Evolutionary conservation across 1,140 invertebrate genomes (phyloP).

Genomic region (Zaprionus taronus): DNA sequence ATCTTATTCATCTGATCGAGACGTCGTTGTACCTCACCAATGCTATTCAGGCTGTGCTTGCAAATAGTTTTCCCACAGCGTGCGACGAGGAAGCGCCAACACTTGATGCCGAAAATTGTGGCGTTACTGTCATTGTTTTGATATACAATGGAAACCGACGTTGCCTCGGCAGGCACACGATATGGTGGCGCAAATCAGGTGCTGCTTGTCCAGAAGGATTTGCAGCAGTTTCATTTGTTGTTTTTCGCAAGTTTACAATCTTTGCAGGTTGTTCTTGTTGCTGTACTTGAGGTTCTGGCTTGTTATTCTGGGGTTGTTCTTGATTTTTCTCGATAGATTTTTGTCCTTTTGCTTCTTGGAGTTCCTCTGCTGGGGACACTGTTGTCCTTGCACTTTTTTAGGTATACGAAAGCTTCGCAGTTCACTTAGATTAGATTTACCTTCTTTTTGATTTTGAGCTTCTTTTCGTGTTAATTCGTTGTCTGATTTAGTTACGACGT

Average conservation of each 20-base stretch:
- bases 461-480: neutral
- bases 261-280: neutral
- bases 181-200: conserved; percentile 44
- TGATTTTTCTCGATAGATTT: neutral
- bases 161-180: neutral
- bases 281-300: neutral
- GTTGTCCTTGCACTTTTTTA: neutral
- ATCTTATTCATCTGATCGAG: conserved; percentile 15
- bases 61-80: conserved; percentile 28
- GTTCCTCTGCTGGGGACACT: neutral
- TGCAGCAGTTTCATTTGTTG: neutral
- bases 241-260: neutral
- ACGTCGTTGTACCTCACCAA: conserved; percentile 27
- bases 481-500: neutral
- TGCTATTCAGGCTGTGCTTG: conserved; percentile 32
- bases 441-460: neutral
- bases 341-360: neutral
- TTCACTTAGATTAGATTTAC: neutral
- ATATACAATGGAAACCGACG: neutral
- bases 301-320: neutral
- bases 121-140: neutral
- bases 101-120: conserved; percentile 51
- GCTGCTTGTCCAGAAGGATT: neutral
- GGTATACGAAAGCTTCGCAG: conserved; percentile 20
- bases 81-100: conserved; percentile 27